Base-by-base conservation (phyloP, 1,140 invertebrate genomes). In the Pemphigus obesinymphae region DNA sequence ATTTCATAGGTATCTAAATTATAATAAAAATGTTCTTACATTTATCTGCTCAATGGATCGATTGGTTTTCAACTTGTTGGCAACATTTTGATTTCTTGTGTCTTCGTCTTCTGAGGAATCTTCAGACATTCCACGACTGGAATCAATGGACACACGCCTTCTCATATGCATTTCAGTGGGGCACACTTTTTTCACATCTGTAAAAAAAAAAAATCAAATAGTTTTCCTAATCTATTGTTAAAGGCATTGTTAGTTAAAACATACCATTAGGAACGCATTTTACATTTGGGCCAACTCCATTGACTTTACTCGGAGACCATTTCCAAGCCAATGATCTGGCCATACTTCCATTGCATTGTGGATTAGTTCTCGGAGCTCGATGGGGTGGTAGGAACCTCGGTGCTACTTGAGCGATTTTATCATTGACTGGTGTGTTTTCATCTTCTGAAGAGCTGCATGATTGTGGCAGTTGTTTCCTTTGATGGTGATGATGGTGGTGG, bases 401-500 rank as follows among this genome's bases (percentile, higher is more conserved):
- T 50, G 85, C 88, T 17, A 86, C 86, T 72, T 87, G 63, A 23
- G 76, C 63, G 10, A 83, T 26, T 45, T 83, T 78, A 26, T 78
- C 82, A 37, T 43, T 82, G 4, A 45, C 23, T 6, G 72, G 55
- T 11, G 11, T 68, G 34, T 85, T 85, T 37, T 87, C 86, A 29
- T 87, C 86, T 20, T 85, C 85, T 0, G 86, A 87, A n/a, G 86
- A 86, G 66, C 84, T 84, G 70, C 85, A 87, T 1, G 85, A 86
- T 68, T 85, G 84, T 50, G 84, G 84, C 11, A 85, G 83, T 11
- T 84, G 82, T 40, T 84, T 84, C 7, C 84, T 76, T 10, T 84
- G 61, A 92, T 90, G 76, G 85, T 92, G 92, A 58, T 82, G 82
- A 2, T 68, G 76, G 3, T 84, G 66, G 92, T 90, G 82, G 85